phyloP scores from a whole-genome alignment of 2,797 vertebrate genomes.

The Argentina silus region DNA sequence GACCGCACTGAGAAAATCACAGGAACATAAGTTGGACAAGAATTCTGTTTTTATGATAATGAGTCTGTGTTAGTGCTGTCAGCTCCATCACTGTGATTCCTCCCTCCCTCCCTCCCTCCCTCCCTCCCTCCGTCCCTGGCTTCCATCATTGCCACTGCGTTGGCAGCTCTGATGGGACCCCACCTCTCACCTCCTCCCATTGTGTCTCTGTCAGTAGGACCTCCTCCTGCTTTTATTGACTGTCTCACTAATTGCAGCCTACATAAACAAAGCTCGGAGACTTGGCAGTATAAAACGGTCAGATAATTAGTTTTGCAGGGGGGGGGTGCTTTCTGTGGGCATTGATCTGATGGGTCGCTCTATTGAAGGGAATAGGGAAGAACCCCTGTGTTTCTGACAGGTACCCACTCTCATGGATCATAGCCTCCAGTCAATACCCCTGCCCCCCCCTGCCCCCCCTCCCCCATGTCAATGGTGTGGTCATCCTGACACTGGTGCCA shows the following conservation, averaged over 20 bases:
- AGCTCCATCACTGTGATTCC: slow-evolving; percentile 24
- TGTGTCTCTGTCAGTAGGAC: slow-evolving; percentile 67
- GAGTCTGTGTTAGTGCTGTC: slow-evolving; percentile 12
- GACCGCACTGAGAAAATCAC: slow-evolving; percentile 55
- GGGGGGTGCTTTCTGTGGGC: slow-evolving; percentile 58
- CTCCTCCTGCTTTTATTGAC: slow-evolving; percentile 86
- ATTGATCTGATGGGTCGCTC: slow-evolving; percentile 76
- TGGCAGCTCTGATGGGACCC: slow-evolving; percentile 40
- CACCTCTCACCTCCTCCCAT: slow-evolving; percentile 56
- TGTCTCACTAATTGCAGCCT: slow-evolving; percentile 82
- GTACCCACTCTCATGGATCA: slow-evolving; percentile 79
- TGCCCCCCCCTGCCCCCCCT: neutral
- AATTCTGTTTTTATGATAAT: slow-evolving; percentile 25
- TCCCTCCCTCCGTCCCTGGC: slow-evolving; percentile 6
- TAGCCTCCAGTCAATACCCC: slow-evolving; percentile 69
- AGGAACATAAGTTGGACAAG: slow-evolving; percentile 43
- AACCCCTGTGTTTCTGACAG: slow-evolving; percentile 67
- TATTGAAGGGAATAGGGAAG: slow-evolving; percentile 63
- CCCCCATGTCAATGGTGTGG: slow-evolving; percentile 39
- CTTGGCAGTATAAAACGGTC: slow-evolving; percentile 72
- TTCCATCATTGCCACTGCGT: slow-evolving; percentile 21
- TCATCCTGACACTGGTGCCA: slow-evolving; percentile 63
- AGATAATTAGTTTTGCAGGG: slow-evolving; percentile 79
- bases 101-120: slow-evolving; percentile 5
- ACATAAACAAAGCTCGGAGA: slow-evolving; percentile 76